phyloP scores from a whole-genome alignment of 2,888 invertebrate genomes.

The Drosophila prolongata region DNA sequence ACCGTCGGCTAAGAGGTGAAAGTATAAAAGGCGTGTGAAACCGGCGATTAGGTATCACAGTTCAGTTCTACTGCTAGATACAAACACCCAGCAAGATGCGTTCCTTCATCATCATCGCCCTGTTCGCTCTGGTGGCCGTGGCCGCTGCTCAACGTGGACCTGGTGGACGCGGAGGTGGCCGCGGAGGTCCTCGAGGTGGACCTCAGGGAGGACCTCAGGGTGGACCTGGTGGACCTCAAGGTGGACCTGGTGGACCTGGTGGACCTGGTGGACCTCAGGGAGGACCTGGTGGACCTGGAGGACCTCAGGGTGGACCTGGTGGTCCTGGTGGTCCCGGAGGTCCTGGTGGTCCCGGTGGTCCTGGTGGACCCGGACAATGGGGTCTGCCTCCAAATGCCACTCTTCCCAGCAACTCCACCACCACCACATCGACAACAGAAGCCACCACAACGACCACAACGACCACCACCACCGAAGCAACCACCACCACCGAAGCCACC shows the following conservation, averaged over 20 bases:
- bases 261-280: neutral
- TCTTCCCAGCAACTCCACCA: constrained; percentile 17
- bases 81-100: constrained; percentile 31
- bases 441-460: constrained; percentile 12
- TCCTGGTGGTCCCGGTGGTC: constrained; percentile 8
- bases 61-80: constrained; percentile 11
- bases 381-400: constrained; percentile 36
- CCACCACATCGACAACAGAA: constrained; percentile 12
- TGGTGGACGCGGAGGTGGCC: constrained; percentile 1
- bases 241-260: constrained; percentile 5
- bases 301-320: constrained; percentile 7
- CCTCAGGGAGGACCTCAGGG: constrained; percentile 10
- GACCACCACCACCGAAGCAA: constrained; percentile 14
- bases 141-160: constrained; percentile 26
- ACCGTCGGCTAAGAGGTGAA: neutral
- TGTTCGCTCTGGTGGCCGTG: constrained; percentile 33
- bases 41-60: constrained; percentile 6
- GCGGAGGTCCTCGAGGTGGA: neutral
- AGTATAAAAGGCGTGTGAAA: constrained; percentile 28
- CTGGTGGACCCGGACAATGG: constrained; percentile 15
- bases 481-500: constrained; percentile 9
- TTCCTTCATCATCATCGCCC: constrained; percentile 16
- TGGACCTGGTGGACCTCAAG: neutral
- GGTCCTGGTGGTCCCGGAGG: constrained; percentile 13
- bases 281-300: neutral